A percentile compares a stretch with the other conserved stretches of the same genome.
Conservation (phyloP, 2,113 vertebrate genomes). For the Verasper variegatus region DNA sequence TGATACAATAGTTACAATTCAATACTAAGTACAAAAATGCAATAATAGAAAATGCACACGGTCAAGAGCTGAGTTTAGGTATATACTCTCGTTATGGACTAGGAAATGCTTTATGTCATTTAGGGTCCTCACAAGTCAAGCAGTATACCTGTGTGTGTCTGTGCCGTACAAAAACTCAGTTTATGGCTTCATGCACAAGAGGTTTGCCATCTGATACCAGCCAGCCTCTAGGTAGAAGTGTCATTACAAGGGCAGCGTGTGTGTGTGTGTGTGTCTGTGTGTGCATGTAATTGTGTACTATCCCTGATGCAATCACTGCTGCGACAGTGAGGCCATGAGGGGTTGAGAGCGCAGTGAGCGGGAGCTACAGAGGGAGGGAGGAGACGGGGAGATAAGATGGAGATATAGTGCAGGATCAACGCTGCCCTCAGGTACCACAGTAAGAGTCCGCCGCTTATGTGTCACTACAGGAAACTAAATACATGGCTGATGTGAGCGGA, state of each 20-base stretch:
- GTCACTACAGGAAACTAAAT: background rate
- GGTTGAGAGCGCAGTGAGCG: background rate
- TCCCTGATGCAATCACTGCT: conserved; percentile 17
- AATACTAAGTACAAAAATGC: too few relatives aligned
- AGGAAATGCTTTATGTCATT: background rate
- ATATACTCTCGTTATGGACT: too few relatives aligned
- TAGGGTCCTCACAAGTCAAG: background rate
- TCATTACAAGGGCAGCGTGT: background rate
- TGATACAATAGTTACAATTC: too few relatives aligned
- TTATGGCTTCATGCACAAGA: background rate
- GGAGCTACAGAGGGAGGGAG: background rate
- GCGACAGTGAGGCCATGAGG: conserved; percentile 2
- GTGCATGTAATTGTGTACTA: conserved; percentile 4
- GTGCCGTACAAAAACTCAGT: background rate
- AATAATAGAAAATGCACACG: too few relatives aligned
- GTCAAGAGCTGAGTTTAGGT: too few relatives aligned
- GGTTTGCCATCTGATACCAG: conserved; percentile 20
- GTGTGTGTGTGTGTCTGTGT: background rate
- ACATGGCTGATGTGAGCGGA: conserved; percentile 1
- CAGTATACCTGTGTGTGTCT: background rate
- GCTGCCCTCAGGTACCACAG: conserved; percentile 4
- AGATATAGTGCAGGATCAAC: background rate
- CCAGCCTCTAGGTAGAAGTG: background rate
- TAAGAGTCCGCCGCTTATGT: background rate
- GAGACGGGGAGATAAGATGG: background rate